These are phyloP conservation scores for Wiebesia pumilae DNA, from an alignment of 1,140 invertebrate genomes.

Conservation along the genomic window DNA sequence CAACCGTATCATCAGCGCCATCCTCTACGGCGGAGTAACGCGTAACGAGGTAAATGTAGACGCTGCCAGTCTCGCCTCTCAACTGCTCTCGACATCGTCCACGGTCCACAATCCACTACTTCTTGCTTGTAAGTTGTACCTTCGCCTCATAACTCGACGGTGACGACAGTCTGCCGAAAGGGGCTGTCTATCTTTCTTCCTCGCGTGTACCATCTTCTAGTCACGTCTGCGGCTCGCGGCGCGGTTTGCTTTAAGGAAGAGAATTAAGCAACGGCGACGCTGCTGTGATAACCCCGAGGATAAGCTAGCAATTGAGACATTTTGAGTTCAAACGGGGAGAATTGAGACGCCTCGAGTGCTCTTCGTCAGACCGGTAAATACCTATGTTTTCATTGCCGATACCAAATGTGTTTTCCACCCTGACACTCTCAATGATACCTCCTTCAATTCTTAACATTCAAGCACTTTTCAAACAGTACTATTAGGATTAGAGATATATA, in stretches of 20 bases:
- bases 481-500: background rate
- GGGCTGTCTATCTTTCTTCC: background rate
- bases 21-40: background rate
- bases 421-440: background rate
- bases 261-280: background rate
- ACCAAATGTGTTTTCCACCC: background rate
- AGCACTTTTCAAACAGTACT: background rate
- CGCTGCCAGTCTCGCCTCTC: slow-evolving; percentile 2
- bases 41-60: slow-evolving; percentile 1
- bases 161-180: background rate
- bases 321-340: background rate
- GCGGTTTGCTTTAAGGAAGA: background rate
- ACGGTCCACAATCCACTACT: background rate
- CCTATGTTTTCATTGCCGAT: slow-evolving; percentile 1
- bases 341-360: background rate
- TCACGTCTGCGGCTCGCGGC: slow-evolving; percentile 1
- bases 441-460: background rate
- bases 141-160: background rate
- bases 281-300: background rate
- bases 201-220: background rate
- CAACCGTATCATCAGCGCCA: background rate
- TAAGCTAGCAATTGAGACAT: background rate
- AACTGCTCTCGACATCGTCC: slow-evolving; percentile 13
- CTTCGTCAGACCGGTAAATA: background rate
- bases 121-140: background rate